Percentiles rank a stretch among this genome's conserved stretches.
phyloP scores from a whole-genome alignment of 2,113 vertebrate genomes.

The Peucedramus taeniatus region DNA sequence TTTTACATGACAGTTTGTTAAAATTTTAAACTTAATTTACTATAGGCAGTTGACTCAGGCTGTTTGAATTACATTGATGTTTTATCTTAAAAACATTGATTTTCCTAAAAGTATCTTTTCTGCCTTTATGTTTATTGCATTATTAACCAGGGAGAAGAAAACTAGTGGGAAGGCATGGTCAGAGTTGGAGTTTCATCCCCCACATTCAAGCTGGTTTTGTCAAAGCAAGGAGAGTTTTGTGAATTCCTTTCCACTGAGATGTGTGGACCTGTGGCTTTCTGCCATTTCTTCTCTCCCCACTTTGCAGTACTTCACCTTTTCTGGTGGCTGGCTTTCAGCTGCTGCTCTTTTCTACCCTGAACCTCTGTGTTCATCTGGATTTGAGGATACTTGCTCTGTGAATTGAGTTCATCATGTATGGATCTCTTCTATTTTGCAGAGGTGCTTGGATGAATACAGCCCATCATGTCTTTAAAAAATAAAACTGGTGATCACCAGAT shows the following conservation, averaged over 20 bases:
- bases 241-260: neutral
- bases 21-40: slow-evolving; percentile 82
- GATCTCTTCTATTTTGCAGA: neutral
- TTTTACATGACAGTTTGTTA: slow-evolving; percentile 77
- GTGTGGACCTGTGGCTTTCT: neutral
- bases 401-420: neutral
- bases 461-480: neutral
- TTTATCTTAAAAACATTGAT: slow-evolving; percentile 76
- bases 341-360: neutral
- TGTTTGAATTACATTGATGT: slow-evolving; percentile 65
- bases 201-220: neutral
- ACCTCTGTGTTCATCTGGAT: neutral
- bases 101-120: slow-evolving; percentile 59
- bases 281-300: neutral
- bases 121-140: slow-evolving; percentile 66
- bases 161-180: neutral
- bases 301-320: neutral
- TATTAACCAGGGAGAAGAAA: slow-evolving; percentile 46
- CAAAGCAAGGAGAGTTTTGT: neutral
- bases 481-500: neutral
- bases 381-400: neutral
- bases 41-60: slow-evolving; percentile 65
- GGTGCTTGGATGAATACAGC: neutral
- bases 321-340: neutral
- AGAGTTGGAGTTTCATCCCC: neutral